Base-by-base conservation (phyloP, 2,113 vertebrate genomes). In the Zosterops hypoxanthus region DNA sequence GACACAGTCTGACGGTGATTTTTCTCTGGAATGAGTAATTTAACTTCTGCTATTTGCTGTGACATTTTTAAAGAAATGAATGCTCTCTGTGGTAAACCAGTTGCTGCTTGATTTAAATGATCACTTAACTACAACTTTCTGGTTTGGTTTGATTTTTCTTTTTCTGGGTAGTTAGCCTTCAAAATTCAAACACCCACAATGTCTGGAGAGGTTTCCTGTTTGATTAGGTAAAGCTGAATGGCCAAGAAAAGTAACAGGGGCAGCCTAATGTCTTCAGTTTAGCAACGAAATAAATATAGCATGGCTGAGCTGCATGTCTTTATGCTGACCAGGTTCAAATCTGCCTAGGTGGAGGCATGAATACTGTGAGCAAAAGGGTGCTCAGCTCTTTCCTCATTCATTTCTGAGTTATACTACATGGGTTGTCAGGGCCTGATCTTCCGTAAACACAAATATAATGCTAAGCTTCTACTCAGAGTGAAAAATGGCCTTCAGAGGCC, bases 11-110 rank as follows among this genome's bases (percentile, higher is more conserved):
- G 36, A 79, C 60, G 36, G 64, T 82, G 86, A 82, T 68, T 93
- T 95, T 91, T 90, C 78, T 76, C 55, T 92, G 69, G 95, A 95
- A 83, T 46, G 18, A 50, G 47, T 28, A 28, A 85, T 64, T 52
- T 96, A 91, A 80, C 81, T 65, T 86, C 93, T 93, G 79, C 75
- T 87, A 44, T 96, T 96, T 86, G 33, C 57, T 77, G 56, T 52
- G 70, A 88, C 34, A 73, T 52, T 92, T 86, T 49, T 44, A 77
- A 79, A 92, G 42, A 95, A 97, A 91, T 69, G 8, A 95, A 89
- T 92, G 83, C 31, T 66, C 25, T 93, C 68, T 72, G 61, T 71
- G 41, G 44, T 77, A 84, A 88, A 64, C 21, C n/a, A 3, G 5
- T 42, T 56, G 49, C 56, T 91, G 64, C 76, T 86, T 91, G 60